These are phyloP conservation scores for Ceuthmochares aereus DNA, from an alignment of 2,113 vertebrate species.

Conservation along the genomic window DNA sequence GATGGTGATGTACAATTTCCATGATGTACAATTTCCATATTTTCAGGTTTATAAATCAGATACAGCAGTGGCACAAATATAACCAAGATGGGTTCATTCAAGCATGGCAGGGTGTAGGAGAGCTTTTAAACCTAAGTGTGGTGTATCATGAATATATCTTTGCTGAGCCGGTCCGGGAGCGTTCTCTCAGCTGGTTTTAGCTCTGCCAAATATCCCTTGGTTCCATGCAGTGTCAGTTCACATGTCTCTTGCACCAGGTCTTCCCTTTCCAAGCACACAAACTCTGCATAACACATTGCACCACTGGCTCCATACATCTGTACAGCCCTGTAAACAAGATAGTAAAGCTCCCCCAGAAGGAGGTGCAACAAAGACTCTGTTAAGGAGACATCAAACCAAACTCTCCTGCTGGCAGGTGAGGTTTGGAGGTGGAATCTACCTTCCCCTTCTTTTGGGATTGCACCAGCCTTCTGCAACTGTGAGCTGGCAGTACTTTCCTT, in stretches of 20 bases:
- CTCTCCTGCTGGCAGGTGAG: background rate
- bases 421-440: background rate
- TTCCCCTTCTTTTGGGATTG: background rate
- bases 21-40: background rate
- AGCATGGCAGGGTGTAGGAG: background rate
- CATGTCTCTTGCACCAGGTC: background rate
- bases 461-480: background rate
- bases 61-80: background rate
- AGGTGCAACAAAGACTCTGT: background rate
- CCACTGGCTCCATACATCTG: background rate
- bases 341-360: background rate
- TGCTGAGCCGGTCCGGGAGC: background rate
- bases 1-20: background rate
- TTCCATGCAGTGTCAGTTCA: background rate
- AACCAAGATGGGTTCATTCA: background rate
- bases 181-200: background rate
- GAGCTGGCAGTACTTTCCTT: background rate
- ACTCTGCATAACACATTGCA: fast-evolving
- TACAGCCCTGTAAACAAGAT: background rate
- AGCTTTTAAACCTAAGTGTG: background rate
- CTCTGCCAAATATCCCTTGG: background rate
- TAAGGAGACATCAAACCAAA: background rate
- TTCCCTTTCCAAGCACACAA: background rate
- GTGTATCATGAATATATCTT: background rate
- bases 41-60: background rate